A percentile compares a stretch with the other conserved stretches of the same genome.
Conservation (phyloP, 2,113 vertebrate species). For the Tichodroma muraria region DNA sequence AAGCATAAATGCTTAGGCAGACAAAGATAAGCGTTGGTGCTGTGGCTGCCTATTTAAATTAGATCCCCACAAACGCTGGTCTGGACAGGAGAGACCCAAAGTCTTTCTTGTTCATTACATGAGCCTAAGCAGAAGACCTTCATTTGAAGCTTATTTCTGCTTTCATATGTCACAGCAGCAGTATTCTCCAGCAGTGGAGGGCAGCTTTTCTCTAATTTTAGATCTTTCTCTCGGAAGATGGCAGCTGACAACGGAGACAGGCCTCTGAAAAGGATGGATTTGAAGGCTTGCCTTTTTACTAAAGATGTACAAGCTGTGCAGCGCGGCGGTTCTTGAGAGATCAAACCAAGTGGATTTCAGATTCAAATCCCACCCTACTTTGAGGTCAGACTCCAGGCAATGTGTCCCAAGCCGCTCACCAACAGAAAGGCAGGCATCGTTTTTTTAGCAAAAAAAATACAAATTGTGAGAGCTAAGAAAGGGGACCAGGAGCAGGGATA, state of each 20-base stretch:
- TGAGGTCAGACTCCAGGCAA: constrained; percentile 50
- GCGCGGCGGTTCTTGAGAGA: not conserved
- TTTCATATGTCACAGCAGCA: constrained; percentile 54
- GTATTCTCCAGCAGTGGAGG: constrained; percentile 53
- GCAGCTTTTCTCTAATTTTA: constrained; percentile 61
- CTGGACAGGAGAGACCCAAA: constrained; percentile 8
- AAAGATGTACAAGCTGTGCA: constrained; percentile 35
- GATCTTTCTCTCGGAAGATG: constrained; percentile 54
- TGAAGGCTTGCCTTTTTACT: constrained; percentile 58
- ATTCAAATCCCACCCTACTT: constrained; percentile 48
- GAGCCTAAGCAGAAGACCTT: constrained; percentile 21
- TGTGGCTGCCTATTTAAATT: constrained; percentile 1
- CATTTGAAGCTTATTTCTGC: constrained; percentile 36
- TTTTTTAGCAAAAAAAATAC: not conserved
- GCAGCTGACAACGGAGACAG: constrained; percentile 56
- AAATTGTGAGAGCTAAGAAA: not conserved
- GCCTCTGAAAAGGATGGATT: constrained; percentile 61
- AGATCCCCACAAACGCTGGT: accelerated
- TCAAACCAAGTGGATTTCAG: constrained; percentile 21
- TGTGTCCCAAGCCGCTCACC: not conserved
- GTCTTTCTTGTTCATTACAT: constrained; percentile 5
- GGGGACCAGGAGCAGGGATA: not conserved
- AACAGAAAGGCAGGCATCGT: not conserved
- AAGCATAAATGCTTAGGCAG: constrained; percentile 15
- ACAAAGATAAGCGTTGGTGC: not conserved